Conservation (phyloP, 2,113 vertebrate genomes). For the Pandion haliaetus region DNA sequence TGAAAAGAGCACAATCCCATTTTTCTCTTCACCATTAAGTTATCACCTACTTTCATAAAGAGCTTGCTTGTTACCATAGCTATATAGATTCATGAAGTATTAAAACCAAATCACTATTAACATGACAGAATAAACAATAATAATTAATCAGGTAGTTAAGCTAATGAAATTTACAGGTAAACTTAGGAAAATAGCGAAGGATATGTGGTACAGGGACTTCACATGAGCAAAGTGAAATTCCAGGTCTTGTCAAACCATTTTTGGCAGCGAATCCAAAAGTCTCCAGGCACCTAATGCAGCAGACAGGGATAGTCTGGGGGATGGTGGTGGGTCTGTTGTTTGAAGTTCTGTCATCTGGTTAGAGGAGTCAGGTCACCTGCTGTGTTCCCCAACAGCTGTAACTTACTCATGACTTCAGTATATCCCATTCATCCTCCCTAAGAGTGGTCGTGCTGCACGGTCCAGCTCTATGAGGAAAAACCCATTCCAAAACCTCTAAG, state of each 20-base stretch:
- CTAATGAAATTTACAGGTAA: neutral
- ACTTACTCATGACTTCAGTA: neutral
- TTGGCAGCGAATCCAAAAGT: neutral
- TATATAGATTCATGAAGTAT: neutral
- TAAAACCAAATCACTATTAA: neutral
- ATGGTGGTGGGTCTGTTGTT: neutral
- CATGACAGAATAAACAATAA: neutral
- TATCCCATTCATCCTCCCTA: neutral
- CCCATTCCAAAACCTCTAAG: neutral
- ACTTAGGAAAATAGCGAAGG: neutral
- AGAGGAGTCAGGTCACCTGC: neutral
- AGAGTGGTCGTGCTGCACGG: neutral
- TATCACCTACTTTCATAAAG: neutral
- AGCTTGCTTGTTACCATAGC: neutral
- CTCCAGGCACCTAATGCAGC: neutral
- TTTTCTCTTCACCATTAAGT: neutral
- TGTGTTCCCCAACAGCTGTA: neutral
- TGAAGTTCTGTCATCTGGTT: neutral
- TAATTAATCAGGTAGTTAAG: neutral
- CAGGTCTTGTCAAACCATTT: neutral
- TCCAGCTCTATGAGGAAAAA: neutral
- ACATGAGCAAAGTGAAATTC: neutral
- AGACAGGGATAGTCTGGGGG: rapidly evolving
- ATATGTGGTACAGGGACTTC: neutral
- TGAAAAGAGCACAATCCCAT: neutral